These are phyloP conservation scores for Panopea generosa DNA, from an alignment of 2,888 invertebrate genomes.

Conservation along the genomic window DNA sequence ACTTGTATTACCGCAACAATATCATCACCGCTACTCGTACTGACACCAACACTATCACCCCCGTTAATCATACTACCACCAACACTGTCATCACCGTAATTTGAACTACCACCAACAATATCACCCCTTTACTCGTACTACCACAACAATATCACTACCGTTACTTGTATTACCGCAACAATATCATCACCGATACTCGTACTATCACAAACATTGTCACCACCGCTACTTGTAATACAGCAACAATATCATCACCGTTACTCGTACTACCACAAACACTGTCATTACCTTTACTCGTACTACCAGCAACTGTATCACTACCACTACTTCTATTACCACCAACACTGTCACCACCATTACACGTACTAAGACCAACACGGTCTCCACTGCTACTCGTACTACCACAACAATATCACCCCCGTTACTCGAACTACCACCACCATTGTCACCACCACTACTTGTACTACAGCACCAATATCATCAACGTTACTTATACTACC, in stretches of 20 bases:
- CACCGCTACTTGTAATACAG: background rate
- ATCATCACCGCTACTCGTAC: too few species aligned
- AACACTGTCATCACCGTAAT: background rate
- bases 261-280: too few species aligned
- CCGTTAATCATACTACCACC: background rate
- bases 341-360: background rate
- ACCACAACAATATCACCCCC: background rate
- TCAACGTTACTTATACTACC: background rate
- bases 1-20: background rate
- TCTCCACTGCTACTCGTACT: background rate
- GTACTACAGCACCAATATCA: background rate
- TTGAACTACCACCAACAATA: too few species aligned
- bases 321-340: too few species aligned
- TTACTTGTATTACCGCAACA: constrained; percentile 3
- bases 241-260: too few species aligned
- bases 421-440: background rate
- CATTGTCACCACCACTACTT: background rate
- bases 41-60: too few species aligned
- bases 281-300: too few species aligned
- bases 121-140: too few species aligned
- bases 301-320: too few species aligned
- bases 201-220: background rate
- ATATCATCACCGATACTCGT: background rate
- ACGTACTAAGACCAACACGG: background rate
- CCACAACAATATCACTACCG: too few species aligned